These are phyloP conservation scores for Dasysyrphus albostriatus DNA, from an alignment of 2,888 invertebrate genomes.

Conservation along the genomic window DNA sequence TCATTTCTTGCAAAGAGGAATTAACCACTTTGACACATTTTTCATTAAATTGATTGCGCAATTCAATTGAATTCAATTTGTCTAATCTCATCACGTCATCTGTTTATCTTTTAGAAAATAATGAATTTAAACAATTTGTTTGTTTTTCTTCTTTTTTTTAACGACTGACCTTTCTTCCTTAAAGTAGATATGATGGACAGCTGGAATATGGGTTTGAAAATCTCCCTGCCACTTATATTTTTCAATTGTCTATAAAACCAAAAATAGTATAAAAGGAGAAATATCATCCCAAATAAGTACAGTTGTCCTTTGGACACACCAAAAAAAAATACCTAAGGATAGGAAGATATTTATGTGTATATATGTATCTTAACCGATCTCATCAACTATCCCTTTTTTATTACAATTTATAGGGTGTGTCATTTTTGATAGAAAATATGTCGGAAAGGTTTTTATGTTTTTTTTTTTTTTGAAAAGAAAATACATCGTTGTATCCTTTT, in stretches of 20 bases:
- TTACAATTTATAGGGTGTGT: constrained; percentile 33
- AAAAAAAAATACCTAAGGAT: constrained; percentile 5
- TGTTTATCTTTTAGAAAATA: constrained; percentile 24
- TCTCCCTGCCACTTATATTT: constrained; percentile 41
- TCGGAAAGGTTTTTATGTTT: constrained; percentile 31
- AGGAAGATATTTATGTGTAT: no score
- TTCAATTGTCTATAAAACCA: constrained; percentile 18
- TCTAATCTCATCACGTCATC: constrained; percentile 66
- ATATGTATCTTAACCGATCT: constrained; percentile 30
- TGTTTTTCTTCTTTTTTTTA: not conserved
- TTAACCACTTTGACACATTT: constrained; percentile 54
- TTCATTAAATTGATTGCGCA: constrained; percentile 52
- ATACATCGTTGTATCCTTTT: constrained; percentile 32
- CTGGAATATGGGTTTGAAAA: constrained; percentile 31
- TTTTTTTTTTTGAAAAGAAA: not conserved
- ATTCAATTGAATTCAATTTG: constrained; percentile 68
- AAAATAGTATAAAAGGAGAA: constrained; percentile 14
- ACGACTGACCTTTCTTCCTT: not conserved
- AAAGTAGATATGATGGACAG: not conserved
- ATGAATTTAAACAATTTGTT: constrained; percentile 14
- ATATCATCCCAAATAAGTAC: constrained; percentile 33
- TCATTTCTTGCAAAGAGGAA: not conserved
- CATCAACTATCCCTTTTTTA: constrained; percentile 47
- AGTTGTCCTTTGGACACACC: constrained; percentile 17
- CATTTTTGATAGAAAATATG: constrained; percentile 21